Evolutionary conservation across 2,888 invertebrate genomes (phyloP).

Genomic region (Sericinus montela): DNA sequence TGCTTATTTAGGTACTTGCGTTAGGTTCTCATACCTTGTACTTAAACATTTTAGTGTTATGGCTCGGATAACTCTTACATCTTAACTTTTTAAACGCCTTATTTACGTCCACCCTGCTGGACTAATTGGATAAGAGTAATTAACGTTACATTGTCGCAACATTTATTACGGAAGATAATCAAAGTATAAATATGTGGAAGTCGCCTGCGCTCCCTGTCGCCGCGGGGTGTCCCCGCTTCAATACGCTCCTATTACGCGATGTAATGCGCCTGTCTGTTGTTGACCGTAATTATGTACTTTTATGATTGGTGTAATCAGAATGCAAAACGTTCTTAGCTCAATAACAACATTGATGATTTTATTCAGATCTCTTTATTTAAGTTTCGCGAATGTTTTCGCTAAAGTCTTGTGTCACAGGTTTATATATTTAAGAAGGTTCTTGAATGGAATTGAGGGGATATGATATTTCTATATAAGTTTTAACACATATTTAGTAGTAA

Average conservation of each 20-base stretch:
- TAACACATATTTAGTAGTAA: no score
- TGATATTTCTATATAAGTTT: no score
- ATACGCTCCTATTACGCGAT: constrained; percentile 26
- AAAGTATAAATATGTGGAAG: constrained; percentile 30
- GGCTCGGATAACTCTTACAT: neutral
- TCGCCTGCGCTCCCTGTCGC: constrained; percentile 41
- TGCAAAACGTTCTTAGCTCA: constrained; percentile 1
- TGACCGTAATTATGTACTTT: constrained; percentile 25
- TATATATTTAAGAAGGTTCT: no score
- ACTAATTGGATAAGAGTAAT: constrained; percentile 36
- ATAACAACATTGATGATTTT: neutral
- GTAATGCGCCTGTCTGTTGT: constrained; percentile 39
- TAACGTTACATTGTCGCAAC: constrained; percentile 34
- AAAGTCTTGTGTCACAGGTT: no score
- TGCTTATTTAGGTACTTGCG: no score
- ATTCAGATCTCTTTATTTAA: neutral
- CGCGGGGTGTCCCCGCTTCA: constrained; percentile 38
- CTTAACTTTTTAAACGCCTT: neutral
- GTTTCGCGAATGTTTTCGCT: no score
- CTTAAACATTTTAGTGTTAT: no score
- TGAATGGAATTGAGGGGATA: no score
- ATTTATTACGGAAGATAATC: constrained; percentile 35
- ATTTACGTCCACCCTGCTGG: neutral
- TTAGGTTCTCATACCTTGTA: no score
- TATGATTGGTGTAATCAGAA: constrained; percentile 18